Percentiles rank a stretch among this genome's conserved stretches.
Evolutionary conservation across 2,888 invertebrate genomes (phyloP).

Genomic region (Lepidonotus clava): DNA sequence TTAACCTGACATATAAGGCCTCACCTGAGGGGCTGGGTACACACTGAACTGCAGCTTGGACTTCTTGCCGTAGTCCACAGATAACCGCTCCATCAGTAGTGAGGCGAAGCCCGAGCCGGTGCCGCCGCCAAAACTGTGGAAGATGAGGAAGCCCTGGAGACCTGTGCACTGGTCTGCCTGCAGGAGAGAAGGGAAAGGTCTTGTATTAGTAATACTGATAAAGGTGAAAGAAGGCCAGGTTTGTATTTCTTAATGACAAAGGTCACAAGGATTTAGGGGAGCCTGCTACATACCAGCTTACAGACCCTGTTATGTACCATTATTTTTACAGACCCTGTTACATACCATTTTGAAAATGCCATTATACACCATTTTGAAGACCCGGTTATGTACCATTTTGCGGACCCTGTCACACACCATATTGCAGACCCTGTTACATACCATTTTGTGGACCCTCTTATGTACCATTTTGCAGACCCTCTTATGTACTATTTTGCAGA

Average conservation of each 20-base stretch:
- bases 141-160: slow-evolving; percentile 89
- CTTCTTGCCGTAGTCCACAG: slow-evolving; percentile 76
- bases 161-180: slow-evolving; percentile 88
- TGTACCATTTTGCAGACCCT: too few species aligned
- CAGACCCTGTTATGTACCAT: too few species aligned
- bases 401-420: slow-evolving; percentile 75
- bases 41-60: slow-evolving; percentile 76
- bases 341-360: too few species aligned
- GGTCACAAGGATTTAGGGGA: not conserved
- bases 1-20: too few species aligned
- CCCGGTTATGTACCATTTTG: slow-evolving; percentile 57
- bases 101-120: slow-evolving; percentile 95
- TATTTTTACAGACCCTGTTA: too few species aligned
- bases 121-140: slow-evolving; percentile 93
- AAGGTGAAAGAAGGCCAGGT: too few species aligned
- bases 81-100: slow-evolving; percentile 90
- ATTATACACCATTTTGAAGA: too few species aligned
- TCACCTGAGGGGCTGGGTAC: slow-evolving; percentile 77
- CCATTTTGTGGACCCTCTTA: slow-evolving; percentile 85
- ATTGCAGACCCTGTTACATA: slow-evolving; percentile 72
- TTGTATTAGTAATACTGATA: too few species aligned
- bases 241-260: not conserved
- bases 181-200: not conserved
- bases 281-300: too few species aligned
- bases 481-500: too few species aligned